phyloP scores from a whole-genome alignment of 2,888 invertebrate genomes.

The Harpalus rufipes region DNA sequence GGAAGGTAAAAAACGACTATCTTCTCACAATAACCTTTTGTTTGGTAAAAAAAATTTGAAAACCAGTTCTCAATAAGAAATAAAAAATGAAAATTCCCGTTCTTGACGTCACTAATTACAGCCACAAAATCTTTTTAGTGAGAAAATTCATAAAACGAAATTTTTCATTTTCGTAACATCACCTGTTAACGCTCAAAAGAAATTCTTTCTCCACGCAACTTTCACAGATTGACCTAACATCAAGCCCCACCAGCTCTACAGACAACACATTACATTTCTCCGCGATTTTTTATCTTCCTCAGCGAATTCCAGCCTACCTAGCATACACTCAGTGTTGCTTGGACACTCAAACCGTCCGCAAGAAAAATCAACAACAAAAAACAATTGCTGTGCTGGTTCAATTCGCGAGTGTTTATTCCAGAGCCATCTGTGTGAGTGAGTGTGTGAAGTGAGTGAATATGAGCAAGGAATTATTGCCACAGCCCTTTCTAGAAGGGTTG shows the following conservation, averaged over 20 bases:
- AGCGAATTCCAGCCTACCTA: conserved; percentile 22
- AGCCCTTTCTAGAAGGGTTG: conserved; percentile 81
- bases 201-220: conserved; percentile 50
- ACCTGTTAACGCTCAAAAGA: conserved; percentile 36
- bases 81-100: too few species aligned
- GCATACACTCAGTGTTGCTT: conserved; percentile 28
- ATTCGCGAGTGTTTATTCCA: background rate
- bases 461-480: conserved; percentile 70
- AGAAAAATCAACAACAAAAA: conserved; percentile 8
- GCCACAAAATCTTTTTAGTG: background rate
- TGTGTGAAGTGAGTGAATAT: conserved; percentile 21
- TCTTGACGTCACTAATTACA: too few species aligned
- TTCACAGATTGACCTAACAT: conserved; percentile 42
- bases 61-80: too few species aligned
- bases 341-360: background rate
- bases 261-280: conserved; percentile 50
- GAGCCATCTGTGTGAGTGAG: conserved; percentile 4
- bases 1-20: too few species aligned
- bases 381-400: background rate
- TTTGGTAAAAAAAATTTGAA: too few species aligned
- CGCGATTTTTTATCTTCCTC: conserved; percentile 27
- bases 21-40: too few species aligned
- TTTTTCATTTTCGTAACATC: conserved; percentile 39
- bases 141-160: background rate
- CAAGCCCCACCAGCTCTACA: conserved; percentile 11